These are phyloP conservation scores for Eurytoma adleriae DNA, from an alignment of 2,888 invertebrate species.

Conservation along the genomic window DNA sequence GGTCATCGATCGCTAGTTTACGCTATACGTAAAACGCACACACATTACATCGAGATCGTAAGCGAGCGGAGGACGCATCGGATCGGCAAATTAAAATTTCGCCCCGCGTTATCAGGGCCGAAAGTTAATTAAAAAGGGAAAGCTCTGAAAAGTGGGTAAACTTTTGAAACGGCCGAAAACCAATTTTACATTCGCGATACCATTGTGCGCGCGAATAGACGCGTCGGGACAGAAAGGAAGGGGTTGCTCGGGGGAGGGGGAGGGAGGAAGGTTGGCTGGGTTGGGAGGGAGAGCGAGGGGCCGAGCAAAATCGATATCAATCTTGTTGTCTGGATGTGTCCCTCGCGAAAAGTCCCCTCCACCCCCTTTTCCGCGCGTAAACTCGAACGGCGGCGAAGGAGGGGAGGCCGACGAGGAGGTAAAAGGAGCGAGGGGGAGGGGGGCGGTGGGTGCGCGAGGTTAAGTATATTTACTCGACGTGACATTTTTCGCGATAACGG, in stretches of 20 bases:
- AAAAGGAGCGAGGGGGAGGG: background rate
- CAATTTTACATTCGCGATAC: background rate
- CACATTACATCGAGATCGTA: constrained; percentile 4
- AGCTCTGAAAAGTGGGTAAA: background rate
- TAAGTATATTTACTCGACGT: constrained; percentile 48
- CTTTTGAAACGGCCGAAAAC: background rate
- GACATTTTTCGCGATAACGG: constrained; percentile 52
- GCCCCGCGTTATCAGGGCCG: too few species aligned
- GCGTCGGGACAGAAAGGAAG: background rate
- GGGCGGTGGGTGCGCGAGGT: constrained; percentile 1
- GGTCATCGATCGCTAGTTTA: background rate
- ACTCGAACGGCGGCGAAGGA: constrained; percentile 29
- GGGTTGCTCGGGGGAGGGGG: too few species aligned
- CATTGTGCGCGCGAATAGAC: constrained; percentile 6
- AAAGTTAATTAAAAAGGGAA: background rate
- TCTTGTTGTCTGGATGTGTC: constrained; percentile 24
- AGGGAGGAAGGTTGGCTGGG: background rate
- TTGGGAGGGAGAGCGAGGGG: too few species aligned
- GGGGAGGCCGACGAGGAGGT: background rate
- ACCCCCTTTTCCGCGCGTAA: constrained; percentile 3
- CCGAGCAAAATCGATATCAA: constrained; percentile 43
- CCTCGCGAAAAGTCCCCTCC: constrained; percentile 15
- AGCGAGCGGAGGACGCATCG: too few species aligned
- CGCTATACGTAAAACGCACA: constrained; percentile 18
- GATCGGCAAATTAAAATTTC: too few species aligned